These are phyloP conservation scores for Genyomyrus donnyi DNA, from an alignment of 2,113 vertebrate species.

Conservation along the genomic window DNA sequence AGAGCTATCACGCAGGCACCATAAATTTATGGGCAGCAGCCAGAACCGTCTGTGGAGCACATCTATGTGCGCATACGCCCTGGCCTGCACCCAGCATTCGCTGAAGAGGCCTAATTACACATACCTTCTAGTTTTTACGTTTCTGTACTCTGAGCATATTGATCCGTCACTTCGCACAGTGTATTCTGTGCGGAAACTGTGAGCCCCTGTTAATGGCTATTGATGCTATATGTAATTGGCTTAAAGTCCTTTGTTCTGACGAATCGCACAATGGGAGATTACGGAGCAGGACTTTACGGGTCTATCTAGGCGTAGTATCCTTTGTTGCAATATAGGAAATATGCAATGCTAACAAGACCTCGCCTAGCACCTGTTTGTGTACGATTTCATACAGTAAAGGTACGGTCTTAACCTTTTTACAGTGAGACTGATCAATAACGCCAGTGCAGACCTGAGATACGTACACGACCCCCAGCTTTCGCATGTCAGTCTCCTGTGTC, in stretches of 20 bases:
- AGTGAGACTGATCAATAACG: not conserved
- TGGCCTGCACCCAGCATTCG: not conserved
- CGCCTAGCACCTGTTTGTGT: not conserved
- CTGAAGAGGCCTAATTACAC: constrained; percentile 21
- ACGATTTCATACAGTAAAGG: not conserved
- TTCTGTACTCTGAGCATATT: constrained; percentile 15
- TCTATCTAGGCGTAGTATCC: not conserved
- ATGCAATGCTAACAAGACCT: not conserved
- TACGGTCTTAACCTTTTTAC: not conserved
- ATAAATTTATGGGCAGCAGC: not conserved
- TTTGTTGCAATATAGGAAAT: not conserved
- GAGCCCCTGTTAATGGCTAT: constrained; percentile 23
- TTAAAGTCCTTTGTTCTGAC: constrained; percentile 14
- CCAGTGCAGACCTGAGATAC: not conserved
- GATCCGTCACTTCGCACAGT: constrained; percentile 21
- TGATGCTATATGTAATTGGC: constrained; percentile 23
- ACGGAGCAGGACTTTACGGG: not conserved
- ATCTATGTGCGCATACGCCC: not conserved
- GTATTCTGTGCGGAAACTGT: constrained; percentile 10
- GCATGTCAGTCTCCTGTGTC: not conserved
- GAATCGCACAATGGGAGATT: not conserved
- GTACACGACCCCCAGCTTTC: not conserved
- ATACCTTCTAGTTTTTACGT: not conserved
- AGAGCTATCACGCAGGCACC: not conserved
- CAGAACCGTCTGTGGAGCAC: not conserved